Conservation (phyloP, 2,888 invertebrate species). For the Pyralis farinalis region DNA sequence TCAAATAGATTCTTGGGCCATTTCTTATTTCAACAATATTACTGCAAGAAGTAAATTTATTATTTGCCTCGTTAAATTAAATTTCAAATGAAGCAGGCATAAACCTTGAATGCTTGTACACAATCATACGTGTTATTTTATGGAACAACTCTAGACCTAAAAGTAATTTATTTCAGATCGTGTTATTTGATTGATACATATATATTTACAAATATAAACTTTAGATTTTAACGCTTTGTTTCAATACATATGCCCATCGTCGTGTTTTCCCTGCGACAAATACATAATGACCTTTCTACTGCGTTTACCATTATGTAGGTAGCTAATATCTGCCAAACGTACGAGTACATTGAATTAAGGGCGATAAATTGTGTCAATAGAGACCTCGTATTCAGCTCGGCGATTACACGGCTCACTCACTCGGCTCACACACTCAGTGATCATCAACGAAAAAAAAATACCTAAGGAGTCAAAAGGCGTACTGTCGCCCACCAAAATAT, state of each 20-base stretch:
- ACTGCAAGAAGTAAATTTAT: too few species aligned
- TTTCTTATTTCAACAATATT: background rate
- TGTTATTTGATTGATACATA: conserved; percentile 32
- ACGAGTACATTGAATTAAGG: too few species aligned
- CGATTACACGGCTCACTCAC: too few species aligned
- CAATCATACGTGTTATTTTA: conserved; percentile 26
- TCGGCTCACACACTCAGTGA: too few species aligned
- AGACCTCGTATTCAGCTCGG: too few species aligned
- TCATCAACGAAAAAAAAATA: too few species aligned
- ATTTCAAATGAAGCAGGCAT: conserved; percentile 6
- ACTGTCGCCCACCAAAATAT: too few species aligned
- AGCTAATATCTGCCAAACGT: too few species aligned
- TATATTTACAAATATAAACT: conserved; percentile 50
- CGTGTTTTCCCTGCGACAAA: background rate
- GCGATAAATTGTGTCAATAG: too few species aligned
- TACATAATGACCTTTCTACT: too few species aligned
- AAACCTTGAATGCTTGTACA: conserved; percentile 10
- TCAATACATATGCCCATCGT: conserved; percentile 18
- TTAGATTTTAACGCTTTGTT: conserved; percentile 42
- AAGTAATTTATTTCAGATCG: conserved; percentile 40
- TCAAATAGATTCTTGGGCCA: background rate
- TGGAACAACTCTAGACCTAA: conserved; percentile 45
- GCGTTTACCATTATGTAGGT: too few species aligned
- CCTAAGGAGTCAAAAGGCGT: too few species aligned
- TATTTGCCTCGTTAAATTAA: background rate